These are phyloP conservation scores for Boulengeromyrus knoepffleri DNA, from an alignment of 2,113 vertebrate genomes.

Conservation along the genomic window DNA sequence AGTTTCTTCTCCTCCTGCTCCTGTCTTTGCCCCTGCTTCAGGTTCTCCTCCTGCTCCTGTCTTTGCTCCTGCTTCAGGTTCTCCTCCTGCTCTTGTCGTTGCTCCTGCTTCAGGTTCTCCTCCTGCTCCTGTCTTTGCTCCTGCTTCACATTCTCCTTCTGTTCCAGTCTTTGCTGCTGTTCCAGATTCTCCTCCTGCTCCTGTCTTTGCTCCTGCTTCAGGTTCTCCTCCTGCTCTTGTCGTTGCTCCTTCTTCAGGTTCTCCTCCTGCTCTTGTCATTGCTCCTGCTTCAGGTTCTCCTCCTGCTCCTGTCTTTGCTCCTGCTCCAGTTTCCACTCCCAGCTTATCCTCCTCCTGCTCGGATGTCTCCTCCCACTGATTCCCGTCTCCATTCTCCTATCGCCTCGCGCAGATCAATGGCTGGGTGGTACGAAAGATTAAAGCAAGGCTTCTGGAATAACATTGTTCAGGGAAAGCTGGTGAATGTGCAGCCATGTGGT, in stretches of 20 bases:
- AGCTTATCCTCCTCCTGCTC: neutral
- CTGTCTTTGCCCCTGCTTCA: no score
- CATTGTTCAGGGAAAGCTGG: neutral
- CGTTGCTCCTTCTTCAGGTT: neutral
- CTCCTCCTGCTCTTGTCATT: neutral
- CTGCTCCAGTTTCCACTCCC: neutral
- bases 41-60: neutral
- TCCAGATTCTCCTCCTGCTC: neutral
- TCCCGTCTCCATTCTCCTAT: neutral
- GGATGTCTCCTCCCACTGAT: neutral
- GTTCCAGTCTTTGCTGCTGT: neutral
- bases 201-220: neutral
- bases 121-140: neutral
- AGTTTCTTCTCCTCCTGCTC: neutral
- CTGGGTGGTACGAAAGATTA: neutral
- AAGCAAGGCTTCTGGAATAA: neutral
- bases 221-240: neutral
- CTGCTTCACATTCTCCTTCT: neutral
- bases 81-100: neutral
- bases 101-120: neutral
- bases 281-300: neutral
- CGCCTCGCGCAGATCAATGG: neutral
- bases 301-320: neutral
- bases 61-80: neutral
- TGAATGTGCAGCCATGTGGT: neutral